Percentiles rank a stretch among this genome's conserved stretches.
Conservation (phyloP, 1,140 invertebrate genomes). For the Pogonomyrmex californicus region DNA sequence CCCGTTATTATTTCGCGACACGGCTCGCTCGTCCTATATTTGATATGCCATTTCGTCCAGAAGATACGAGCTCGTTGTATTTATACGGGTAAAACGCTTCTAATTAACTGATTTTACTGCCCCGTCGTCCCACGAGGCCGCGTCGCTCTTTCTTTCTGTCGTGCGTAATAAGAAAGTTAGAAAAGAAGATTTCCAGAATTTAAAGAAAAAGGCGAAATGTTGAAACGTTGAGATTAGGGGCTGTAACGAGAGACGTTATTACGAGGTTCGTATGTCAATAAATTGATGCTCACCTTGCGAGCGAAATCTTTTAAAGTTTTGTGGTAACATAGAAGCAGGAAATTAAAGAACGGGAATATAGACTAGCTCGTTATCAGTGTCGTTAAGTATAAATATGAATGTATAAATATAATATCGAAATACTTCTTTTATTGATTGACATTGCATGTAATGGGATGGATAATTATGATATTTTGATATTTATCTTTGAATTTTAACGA, state of each 20-base stretch:
- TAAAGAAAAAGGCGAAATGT: slow-evolving; percentile 16
- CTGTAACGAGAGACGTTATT: slow-evolving; percentile 64
- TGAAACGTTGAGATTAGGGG: slow-evolving; percentile 68
- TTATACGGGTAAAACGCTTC: slow-evolving; percentile 13
- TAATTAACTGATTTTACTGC: slow-evolving; percentile 36
- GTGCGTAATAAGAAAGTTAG: slow-evolving; percentile 3
- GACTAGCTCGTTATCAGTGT: slow-evolving; percentile 7
- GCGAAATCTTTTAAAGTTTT: background rate
- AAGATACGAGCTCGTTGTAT: slow-evolving; percentile 30
- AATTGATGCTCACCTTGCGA: slow-evolving; percentile 37
- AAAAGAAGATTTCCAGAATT: background rate
- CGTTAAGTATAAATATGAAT: background rate
- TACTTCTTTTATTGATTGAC: background rate
- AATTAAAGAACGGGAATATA: background rate
- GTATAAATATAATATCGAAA: background rate
- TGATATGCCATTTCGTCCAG: slow-evolving; percentile 44
- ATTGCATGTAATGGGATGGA: background rate
- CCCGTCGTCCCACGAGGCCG: slow-evolving; percentile 1
- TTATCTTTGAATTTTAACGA: background rate
- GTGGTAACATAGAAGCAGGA: background rate
- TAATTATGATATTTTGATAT: background rate
- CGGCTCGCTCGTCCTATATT: slow-evolving; percentile 59
- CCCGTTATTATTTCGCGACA: slow-evolving; percentile 69
- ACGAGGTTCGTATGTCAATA: slow-evolving; percentile 64
- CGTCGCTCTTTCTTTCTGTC: background rate